These are phyloP conservation scores for Ochropleura plecta DNA, from an alignment of 2,888 invertebrate genomes.

Conservation along the genomic window DNA sequence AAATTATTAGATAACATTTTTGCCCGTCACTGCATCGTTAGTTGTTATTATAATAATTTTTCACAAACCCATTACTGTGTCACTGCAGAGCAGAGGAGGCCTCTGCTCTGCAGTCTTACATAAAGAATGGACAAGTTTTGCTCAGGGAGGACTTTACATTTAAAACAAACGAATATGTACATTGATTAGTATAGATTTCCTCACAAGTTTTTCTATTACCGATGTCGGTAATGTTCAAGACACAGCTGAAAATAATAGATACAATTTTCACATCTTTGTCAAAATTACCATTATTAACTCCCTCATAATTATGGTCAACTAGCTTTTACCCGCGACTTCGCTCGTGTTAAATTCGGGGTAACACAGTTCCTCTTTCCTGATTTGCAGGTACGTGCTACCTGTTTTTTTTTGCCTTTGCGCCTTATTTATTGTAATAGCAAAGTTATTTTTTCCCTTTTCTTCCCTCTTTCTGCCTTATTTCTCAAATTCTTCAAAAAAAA, in stretches of 20 bases:
- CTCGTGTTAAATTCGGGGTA: too few species aligned
- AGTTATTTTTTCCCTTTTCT: too few species aligned
- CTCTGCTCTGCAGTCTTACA: not conserved
- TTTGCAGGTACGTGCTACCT: too few species aligned
- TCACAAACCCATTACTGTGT: not conserved
- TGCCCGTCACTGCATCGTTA: not conserved
- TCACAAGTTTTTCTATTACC: not conserved
- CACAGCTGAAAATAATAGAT: not conserved
- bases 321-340: too few species aligned
- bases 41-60: not conserved
- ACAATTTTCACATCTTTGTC: slow-evolving; percentile 4
- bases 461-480: too few species aligned
- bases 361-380: too few species aligned
- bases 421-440: too few species aligned
- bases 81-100: not conserved
- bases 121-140: not conserved
- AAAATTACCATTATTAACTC: not conserved
- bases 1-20: not conserved
- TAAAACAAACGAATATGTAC: not conserved
- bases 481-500: too few species aligned
- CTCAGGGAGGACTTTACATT: too few species aligned
- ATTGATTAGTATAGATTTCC: not conserved
- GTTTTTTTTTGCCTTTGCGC: too few species aligned
- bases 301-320: not conserved
- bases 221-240: not conserved